Percentiles rank a stretch among this genome's conserved stretches.
Conservation (phyloP, 2,888 invertebrate genomes). For the Oxyteleia sp. region DNA sequence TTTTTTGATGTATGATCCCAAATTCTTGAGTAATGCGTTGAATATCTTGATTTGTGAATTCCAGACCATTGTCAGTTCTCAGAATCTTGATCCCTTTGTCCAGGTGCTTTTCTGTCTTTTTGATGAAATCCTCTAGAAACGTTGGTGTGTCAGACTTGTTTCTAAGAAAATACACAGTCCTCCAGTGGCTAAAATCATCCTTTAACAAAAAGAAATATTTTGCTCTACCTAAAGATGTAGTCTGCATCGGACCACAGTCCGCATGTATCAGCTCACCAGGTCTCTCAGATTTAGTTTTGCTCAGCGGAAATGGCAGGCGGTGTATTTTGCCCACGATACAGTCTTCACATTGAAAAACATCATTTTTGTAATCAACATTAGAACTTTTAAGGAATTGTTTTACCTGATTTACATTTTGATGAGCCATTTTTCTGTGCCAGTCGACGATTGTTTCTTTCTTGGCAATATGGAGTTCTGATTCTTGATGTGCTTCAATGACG, state of each 20-base stretch:
- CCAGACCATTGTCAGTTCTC: conserved; percentile 20
- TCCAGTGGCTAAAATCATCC: conserved; percentile 46
- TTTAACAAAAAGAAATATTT: conserved; percentile 48
- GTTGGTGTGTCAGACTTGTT: conserved; percentile 47
- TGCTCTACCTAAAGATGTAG: conserved; percentile 15
- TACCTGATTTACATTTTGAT: not conserved
- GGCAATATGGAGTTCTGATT: conserved; percentile 5
- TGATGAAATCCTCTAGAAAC: conserved; percentile 32
- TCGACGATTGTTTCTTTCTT: not conserved
- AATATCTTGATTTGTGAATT: conserved; percentile 21
- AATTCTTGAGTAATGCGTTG: not conserved
- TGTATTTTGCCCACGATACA: conserved; percentile 68
- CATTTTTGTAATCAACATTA: not conserved
- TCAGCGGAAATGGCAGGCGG: conserved; percentile 50
- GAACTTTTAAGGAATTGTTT: not conserved
- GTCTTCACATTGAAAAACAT: conserved; percentile 16
- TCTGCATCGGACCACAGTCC: conserved; percentile 73
- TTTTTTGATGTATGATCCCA: conserved; percentile 34
- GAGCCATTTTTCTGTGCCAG: not conserved
- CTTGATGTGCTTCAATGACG: not conserved
- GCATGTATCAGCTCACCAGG: conserved; percentile 68
- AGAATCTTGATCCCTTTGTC: conserved; percentile 18
- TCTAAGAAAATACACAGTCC: conserved; percentile 36
- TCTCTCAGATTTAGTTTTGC: conserved; percentile 36
- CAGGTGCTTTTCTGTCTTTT: conserved; percentile 12